Percentiles rank a stretch among this genome's conserved stretches.
Conservation (phyloP, 2,888 invertebrate species). For the Nomada fucata region DNA sequence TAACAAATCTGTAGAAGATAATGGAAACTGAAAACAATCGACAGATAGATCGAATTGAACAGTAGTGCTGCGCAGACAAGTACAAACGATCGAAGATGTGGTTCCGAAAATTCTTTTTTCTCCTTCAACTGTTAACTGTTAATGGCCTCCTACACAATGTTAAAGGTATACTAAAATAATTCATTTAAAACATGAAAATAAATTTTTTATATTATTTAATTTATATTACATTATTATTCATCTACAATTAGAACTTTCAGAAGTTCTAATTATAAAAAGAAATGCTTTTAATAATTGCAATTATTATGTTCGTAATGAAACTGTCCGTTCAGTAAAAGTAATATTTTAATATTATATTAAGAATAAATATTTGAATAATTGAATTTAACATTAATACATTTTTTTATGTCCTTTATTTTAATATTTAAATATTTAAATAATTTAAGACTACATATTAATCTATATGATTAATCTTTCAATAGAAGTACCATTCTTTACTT, state of each 20-base stretch:
- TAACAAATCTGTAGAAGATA: slow-evolving; percentile 3
- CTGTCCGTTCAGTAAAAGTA: too few species aligned
- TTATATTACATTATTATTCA: too few species aligned
- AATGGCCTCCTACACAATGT: neutral
- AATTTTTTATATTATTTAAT: neutral
- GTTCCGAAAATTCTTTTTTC: neutral
- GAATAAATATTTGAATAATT: neutral
- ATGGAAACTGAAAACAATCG: neutral
- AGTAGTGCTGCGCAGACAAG: neutral
- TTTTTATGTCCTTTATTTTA: neutral
- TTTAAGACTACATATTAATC: neutral
- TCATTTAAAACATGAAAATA: slow-evolving; percentile 2
- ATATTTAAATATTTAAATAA: slow-evolving; percentile 3
- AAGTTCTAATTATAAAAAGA: too few species aligned
- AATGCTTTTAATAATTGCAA: too few species aligned
- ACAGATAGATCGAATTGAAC: neutral
- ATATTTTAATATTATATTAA: neutral
- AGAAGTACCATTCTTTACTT: neutral
- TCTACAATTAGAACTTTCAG: too few species aligned
- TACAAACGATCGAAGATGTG: slow-evolving; percentile 18
- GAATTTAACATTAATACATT: too few species aligned
- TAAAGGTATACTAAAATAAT: slow-evolving; percentile 14
- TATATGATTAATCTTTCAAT: neutral
- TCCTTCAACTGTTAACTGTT: neutral
- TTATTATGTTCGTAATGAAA: too few species aligned